Evolutionary conservation across 2,797 vertebrate species (phyloP).

Genomic region (Margarornis squamiger): DNA sequence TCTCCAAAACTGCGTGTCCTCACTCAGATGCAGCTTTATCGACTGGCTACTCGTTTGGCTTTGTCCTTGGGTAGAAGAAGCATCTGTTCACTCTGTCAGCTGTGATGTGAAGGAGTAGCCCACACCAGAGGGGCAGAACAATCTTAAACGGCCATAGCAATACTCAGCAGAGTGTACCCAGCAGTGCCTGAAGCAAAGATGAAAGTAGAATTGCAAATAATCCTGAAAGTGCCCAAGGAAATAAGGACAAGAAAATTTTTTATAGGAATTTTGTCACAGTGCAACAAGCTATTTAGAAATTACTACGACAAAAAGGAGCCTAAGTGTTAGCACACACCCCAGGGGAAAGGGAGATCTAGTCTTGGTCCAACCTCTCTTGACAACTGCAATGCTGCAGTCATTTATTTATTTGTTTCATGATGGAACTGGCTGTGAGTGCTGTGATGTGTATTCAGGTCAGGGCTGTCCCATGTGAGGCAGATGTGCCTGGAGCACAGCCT

Average conservation of each 20-base stretch:
- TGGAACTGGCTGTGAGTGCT: not conserved
- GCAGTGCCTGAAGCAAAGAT: fast-evolving
- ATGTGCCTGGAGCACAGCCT: not conserved
- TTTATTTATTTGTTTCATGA: not conserved
- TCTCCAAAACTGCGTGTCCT: not conserved
- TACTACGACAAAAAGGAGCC: not conserved
- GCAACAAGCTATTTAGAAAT: not conserved
- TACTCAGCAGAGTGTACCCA: not conserved
- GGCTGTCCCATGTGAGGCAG: not conserved
- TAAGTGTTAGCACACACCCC: not conserved
- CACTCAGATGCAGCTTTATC: not conserved
- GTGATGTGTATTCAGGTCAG: not conserved
- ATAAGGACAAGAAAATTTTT: not conserved
- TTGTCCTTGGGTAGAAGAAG: not conserved
- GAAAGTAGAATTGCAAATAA: not conserved
- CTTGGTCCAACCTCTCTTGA: not conserved
- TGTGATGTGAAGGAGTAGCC: not conserved
- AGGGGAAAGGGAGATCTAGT: not conserved
- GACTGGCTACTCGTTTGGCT: not conserved
- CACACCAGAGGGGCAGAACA: not conserved
- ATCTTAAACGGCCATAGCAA: not conserved
- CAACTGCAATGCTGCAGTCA: not conserved
- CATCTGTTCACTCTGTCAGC: not conserved
- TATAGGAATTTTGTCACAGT: not conserved
- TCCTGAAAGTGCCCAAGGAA: not conserved